These are phyloP conservation scores for Cephalotes varians DNA, from an alignment of 2,888 invertebrate species.

Conservation along the genomic window DNA sequence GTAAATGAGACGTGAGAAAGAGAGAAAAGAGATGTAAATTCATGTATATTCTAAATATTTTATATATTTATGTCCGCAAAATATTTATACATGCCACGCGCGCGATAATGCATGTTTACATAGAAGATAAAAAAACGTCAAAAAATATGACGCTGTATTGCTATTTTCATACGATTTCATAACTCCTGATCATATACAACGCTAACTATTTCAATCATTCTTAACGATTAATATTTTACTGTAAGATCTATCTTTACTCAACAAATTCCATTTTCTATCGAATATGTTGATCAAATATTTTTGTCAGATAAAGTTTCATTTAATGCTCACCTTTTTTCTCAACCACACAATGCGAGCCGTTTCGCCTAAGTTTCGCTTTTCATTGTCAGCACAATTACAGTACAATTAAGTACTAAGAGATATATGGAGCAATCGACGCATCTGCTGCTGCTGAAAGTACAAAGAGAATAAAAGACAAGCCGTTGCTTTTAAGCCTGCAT, in stretches of 20 bases:
- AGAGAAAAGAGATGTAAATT: constrained; percentile 50
- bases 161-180: constrained; percentile 68
- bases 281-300: constrained; percentile 45
- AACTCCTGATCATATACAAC: constrained; percentile 47
- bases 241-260: constrained; percentile 2
- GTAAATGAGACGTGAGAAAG: constrained; percentile 35
- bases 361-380: neutral
- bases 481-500: constrained; percentile 31
- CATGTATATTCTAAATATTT: constrained; percentile 66
- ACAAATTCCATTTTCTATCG: constrained; percentile 1
- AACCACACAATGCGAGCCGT: neutral
- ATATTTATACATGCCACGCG: constrained; percentile 53
- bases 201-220: constrained; percentile 21
- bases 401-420: constrained; percentile 5
- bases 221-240: constrained; percentile 12
- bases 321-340: neutral
- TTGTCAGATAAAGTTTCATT: neutral
- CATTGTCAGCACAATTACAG: constrained; percentile 36
- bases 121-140: constrained; percentile 32
- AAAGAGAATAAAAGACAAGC: constrained; percentile 49
- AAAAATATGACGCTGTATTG: constrained; percentile 27
- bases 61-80: constrained; percentile 47
- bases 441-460: constrained; percentile 43
- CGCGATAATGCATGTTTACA: constrained; percentile 36
- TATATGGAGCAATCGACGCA: constrained; percentile 17